Base-by-base conservation (phyloP, 2,113 vertebrate species). In the Hiodon alosoides region DNA sequence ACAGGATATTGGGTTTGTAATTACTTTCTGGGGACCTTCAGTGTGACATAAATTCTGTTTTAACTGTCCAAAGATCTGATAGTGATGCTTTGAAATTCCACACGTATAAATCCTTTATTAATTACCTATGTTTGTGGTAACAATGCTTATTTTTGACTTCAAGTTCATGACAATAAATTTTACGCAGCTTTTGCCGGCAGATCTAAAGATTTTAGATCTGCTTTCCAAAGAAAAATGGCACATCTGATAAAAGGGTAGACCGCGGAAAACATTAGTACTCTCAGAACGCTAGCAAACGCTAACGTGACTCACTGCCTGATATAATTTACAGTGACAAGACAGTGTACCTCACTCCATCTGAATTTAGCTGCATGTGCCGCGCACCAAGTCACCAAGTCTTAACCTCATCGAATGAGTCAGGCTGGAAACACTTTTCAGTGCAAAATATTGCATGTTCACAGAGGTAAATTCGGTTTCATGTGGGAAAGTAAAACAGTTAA, bases 1-100 rank as follows among this genome's bases (percentile, higher is more conserved):
- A 89, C 88, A 86, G 88, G 89, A 92, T 89, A 90, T 88, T 89
- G 81, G 86, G 79, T 86, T 87, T 83, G 85, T 89, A 89, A 90
- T 89, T 87, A 85, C 85, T 80, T 80, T 86, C 84, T 79, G 77
- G 88, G 88, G 90, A 91, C 85, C 62, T 16, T 69, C 79, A 82
- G 78, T 80, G 83, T 84, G 85, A 89, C 86, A 89, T 80, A 81
- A 85, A 89, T 82, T 84, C 69, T 80, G 83, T 83, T 83, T 72
- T 83, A 86, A 82, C 75, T 80, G 79, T 57, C 52, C 11, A 70
- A 73, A 81, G 77, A 83, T 78, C 74, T 82, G 74, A 79, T 82
- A 76, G 76, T 79, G 58, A 78, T 67, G 57, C 73, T 72, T 71
- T 47, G 70, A 72, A 76, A 61, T 77, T 66, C 66, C 61, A 79